Percentiles rank a stretch among this genome's conserved stretches.
Conservation (phyloP, 2,797 vertebrate genomes). For the Semotilus atromaculatus region DNA sequence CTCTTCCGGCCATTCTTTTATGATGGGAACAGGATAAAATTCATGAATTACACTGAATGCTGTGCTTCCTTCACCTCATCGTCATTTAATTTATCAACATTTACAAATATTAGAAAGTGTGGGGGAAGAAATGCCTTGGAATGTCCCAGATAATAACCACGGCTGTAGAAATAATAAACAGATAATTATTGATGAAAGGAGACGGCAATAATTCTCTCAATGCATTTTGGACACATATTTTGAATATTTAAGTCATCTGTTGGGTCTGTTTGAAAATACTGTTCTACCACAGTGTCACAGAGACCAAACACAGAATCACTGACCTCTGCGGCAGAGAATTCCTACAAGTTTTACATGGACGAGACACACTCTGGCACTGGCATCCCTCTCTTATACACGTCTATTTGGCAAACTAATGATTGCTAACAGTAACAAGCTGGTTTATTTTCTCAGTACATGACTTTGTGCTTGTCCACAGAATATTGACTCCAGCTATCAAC, state of each 20-base stretch:
- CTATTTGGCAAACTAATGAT: slow-evolving; percentile 28
- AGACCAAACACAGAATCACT: slow-evolving; percentile 23
- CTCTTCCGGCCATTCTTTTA: slow-evolving; percentile 38
- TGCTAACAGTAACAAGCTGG: slow-evolving; percentile 26
- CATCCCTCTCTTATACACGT: slow-evolving; percentile 9
- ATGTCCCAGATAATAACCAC: slow-evolving; percentile 51
- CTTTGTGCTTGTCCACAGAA: slow-evolving; percentile 22
- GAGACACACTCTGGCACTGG: slow-evolving; percentile 31
- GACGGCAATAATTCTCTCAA: slow-evolving; percentile 42
- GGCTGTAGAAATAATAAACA: slow-evolving; percentile 51
- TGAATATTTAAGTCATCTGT: slow-evolving; percentile 43
- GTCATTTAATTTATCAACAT: slow-evolving; percentile 37
- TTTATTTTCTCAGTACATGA: slow-evolving; percentile 34
- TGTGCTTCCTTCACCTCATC: slow-evolving; percentile 17
- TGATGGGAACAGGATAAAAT: slow-evolving; percentile 9
- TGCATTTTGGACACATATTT: slow-evolving; percentile 49
- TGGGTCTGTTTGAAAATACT: slow-evolving; percentile 36
- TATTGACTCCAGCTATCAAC: slow-evolving; percentile 11
- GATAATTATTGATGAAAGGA: slow-evolving; percentile 49
- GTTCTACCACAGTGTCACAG: slow-evolving; percentile 39
- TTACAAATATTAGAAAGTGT: slow-evolving; percentile 37
- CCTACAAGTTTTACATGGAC: slow-evolving; percentile 36
- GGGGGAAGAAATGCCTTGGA: slow-evolving; percentile 31
- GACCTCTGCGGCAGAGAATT: slow-evolving; percentile 17
- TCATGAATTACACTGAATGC: slow-evolving; percentile 12